These are phyloP conservation scores for Mesoclemmys tuberculata DNA, from an alignment of 2,113 vertebrate species.

Conservation along the genomic window DNA sequence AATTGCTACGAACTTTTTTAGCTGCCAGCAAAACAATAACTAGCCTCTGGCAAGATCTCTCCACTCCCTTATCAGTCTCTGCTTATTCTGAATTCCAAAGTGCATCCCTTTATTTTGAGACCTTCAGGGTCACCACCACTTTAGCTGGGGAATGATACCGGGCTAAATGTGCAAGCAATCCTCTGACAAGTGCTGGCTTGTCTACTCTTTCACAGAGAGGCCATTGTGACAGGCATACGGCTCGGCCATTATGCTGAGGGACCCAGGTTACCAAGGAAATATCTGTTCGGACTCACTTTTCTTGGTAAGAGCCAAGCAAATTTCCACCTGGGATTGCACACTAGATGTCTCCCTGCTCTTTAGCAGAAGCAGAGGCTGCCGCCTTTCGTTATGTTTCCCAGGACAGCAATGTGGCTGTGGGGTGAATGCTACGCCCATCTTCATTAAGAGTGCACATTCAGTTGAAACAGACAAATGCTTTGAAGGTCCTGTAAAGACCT, in stretches of 20 bases:
- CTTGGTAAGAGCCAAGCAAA: not conserved
- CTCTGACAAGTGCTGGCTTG: accelerated
- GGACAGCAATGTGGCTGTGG: not conserved
- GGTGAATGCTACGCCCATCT: not conserved
- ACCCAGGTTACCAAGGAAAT: not conserved
- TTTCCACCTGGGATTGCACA: not conserved
- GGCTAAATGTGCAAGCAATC: not conserved
- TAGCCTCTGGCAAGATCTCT: accelerated
- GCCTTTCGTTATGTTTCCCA: accelerated
- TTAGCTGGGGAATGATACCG: accelerated
- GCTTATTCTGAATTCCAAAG: not conserved
- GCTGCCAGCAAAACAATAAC: accelerated
- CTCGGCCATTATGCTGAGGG: not conserved
- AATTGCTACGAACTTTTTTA: not conserved
- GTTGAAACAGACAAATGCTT: not conserved
- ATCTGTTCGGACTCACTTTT: not conserved
- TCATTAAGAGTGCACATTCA: not conserved
- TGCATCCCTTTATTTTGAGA: not conserved
- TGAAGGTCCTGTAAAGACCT: not conserved
- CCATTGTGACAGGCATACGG: not conserved
- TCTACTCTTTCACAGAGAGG: not conserved
- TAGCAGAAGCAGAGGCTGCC: not conserved
- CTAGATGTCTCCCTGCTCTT: not conserved
- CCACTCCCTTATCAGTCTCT: accelerated
- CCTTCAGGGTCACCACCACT: accelerated